phyloP scores from a whole-genome alignment of 2,888 invertebrate genomes.

The Prosopocoilus inquinatus region DNA sequence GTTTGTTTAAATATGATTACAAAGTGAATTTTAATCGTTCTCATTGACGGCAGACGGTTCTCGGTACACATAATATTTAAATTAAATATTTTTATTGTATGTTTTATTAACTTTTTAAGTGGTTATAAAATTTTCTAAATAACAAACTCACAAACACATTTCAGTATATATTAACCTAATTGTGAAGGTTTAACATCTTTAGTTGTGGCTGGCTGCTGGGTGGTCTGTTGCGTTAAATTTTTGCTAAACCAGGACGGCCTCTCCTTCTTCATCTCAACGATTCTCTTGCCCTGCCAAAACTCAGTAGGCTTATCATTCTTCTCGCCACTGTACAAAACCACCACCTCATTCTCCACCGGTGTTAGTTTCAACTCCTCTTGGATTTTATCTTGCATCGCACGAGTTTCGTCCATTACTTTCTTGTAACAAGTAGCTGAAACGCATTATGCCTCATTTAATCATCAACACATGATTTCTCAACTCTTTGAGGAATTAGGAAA shows the following conservation, averaged over 20 bases:
- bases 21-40: no score
- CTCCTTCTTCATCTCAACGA: conserved; percentile 82
- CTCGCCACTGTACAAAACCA: conserved; percentile 84
- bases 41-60: no score
- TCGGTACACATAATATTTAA: no score
- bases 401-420: conserved; percentile 78
- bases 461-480: no score
- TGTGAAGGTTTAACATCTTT: conserved; percentile 74
- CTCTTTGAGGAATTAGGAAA: no score
- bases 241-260: conserved; percentile 87
- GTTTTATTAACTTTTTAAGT: no score
- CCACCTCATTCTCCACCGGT: conserved; percentile 80
- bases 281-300: conserved; percentile 67
- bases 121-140: no score
- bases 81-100: no score
- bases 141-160: not conserved
- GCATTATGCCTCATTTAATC: not conserved
- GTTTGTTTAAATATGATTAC: no score
- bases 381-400: conserved; percentile 74
- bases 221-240: conserved; percentile 77
- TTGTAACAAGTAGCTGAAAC: conserved; percentile 80
- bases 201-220: conserved; percentile 67
- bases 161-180: conserved; percentile 58
- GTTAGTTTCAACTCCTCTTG: conserved; percentile 65
- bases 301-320: conserved; percentile 62